These are phyloP conservation scores for Prionailurus viverrinus DNA, from an alignment of 2,113 vertebrate species.

Conservation along the genomic window DNA sequence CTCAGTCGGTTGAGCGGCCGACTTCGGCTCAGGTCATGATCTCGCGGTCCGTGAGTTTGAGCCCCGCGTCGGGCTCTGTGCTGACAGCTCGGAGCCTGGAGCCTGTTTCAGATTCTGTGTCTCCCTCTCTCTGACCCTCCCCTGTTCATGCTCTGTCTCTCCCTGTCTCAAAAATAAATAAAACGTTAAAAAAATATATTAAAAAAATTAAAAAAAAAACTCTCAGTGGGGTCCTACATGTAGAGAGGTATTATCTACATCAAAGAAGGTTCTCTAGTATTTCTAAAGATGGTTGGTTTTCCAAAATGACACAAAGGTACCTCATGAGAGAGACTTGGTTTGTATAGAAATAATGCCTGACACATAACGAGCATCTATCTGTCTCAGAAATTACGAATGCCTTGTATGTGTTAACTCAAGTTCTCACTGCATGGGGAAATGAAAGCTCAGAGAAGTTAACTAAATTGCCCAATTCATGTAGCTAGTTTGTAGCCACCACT, in stretches of 20 bases:
- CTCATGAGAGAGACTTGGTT: not conserved
- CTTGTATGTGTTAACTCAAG: not conserved
- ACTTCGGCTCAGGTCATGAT: too few relatives aligned
- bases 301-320: not conserved
- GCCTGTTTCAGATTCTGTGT: too few relatives aligned
- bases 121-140: too few relatives aligned
- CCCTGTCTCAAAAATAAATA: too few relatives aligned
- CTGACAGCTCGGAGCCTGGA: too few relatives aligned
- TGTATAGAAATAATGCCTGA: not conserved
- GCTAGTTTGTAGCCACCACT: not conserved
- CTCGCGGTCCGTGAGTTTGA: too few relatives aligned
- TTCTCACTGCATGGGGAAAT: not conserved
- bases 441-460: not conserved
- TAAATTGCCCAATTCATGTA: not conserved
- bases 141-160: too few relatives aligned
- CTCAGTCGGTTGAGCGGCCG: too few relatives aligned
- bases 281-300: not conserved
- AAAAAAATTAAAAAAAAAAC: not conserved
- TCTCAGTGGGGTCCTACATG: not conserved
- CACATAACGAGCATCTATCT: not conserved
- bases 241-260: not conserved
- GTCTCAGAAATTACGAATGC: not conserved
- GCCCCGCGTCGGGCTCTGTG: too few relatives aligned
- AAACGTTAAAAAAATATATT: too few relatives aligned
- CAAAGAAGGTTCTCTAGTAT: not conserved